These are phyloP conservation scores for Bembecia ichneumoniformis DNA, from an alignment of 2,888 invertebrate genomes.

Conservation along the genomic window DNA sequence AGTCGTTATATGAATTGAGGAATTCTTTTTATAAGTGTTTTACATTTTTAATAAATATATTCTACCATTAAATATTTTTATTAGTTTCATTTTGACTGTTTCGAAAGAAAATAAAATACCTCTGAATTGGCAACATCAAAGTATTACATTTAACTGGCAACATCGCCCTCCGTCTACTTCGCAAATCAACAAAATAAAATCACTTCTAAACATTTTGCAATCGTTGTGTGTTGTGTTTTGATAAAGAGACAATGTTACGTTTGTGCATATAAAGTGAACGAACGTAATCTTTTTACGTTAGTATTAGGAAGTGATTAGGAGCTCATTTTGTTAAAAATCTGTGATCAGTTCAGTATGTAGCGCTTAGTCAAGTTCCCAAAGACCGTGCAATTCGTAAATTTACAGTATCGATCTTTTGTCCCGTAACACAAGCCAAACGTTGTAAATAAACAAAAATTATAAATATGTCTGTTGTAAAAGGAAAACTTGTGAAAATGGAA, in stretches of 20 bases:
- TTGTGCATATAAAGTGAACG: conserved; percentile 39
- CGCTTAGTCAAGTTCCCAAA: conserved; percentile 64
- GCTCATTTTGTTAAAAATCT: conserved; percentile 24
- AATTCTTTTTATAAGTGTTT: no score
- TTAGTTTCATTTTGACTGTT: no score
- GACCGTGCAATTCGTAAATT: conserved; percentile 33
- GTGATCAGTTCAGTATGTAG: conserved; percentile 68
- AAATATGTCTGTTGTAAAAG: conserved; percentile 67
- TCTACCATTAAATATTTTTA: no score
- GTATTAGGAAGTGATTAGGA: conserved; percentile 59
- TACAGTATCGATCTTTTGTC: conserved; percentile 63
- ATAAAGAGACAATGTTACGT: conserved; percentile 34
- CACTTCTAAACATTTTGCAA: conserved; percentile 66
- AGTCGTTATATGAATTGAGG: no score
- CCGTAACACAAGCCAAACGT: conserved; percentile 25
- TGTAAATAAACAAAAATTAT: conserved; percentile 56
- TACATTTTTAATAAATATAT: no score
- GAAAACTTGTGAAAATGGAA: conserved; percentile 81
- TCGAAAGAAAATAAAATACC: no score
- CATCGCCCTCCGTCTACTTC: conserved; percentile 28
- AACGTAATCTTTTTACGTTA: conserved; percentile 30
- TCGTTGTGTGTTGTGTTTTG: conserved; percentile 64
- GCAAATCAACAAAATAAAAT: conserved; percentile 64
- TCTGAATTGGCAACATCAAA: no score
- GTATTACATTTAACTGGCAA: conserved; percentile 13